A percentile compares a stretch with the other conserved stretches of the same genome.
Evolutionary conservation across 2,888 invertebrate genomes (phyloP).

Genomic region (Spodoptera littoralis): DNA sequence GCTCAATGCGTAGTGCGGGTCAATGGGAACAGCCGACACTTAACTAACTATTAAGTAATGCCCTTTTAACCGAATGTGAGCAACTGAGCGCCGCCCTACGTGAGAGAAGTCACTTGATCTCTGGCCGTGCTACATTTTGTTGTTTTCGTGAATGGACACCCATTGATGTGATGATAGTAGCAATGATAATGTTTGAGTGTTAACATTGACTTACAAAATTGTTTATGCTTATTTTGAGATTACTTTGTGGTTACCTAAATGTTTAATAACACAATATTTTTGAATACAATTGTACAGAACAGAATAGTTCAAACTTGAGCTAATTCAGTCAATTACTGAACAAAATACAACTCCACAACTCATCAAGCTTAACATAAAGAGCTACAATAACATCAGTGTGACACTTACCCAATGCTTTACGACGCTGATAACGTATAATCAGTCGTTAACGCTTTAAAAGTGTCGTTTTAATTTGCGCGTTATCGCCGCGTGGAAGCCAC

Average conservation of each 20-base stretch:
- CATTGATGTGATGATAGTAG: no score
- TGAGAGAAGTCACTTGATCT: conserved; percentile 50
- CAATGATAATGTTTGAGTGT: no score
- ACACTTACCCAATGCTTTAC: conserved; percentile 26
- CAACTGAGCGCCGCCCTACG: conserved; percentile 30
- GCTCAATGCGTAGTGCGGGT: conserved; percentile 70
- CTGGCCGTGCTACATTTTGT: conserved; percentile 20
- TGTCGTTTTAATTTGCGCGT: conserved; percentile 67
- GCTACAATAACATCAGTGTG: neutral
- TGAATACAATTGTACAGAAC: no score
- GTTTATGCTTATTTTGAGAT: no score
- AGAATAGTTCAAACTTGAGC: no score
- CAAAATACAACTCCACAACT: no score
- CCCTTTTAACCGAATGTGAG: conserved; percentile 55
- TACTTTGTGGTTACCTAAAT: no score
- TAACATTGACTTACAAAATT: no score
- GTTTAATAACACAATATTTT: no score
- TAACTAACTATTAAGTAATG: conserved; percentile 67
- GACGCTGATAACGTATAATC: conserved; percentile 46
- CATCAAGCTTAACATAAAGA: no score
- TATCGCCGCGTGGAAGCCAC: conserved; percentile 71
- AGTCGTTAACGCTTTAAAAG: conserved; percentile 63
- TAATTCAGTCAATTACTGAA: no score
- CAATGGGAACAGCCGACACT: conserved; percentile 66
- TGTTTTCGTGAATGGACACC: neutral